Percentiles rank a stretch among this genome's conserved stretches.
phyloP scores from a whole-genome alignment of 2,113 vertebrate species.

The Xiphophorus maculatus region DNA sequence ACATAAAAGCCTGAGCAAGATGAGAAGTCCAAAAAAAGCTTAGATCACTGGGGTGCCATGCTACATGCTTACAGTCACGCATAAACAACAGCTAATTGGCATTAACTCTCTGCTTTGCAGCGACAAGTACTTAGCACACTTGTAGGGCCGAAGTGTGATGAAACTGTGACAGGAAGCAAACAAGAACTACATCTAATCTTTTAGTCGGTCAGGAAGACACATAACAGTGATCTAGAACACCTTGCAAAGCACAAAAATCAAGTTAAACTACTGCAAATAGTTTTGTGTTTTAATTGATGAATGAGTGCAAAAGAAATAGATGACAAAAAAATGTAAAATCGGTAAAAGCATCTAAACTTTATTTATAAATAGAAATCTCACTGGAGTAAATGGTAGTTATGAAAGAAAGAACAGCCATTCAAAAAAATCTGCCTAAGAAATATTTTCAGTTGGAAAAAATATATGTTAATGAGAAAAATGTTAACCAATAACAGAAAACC shows the following conservation, averaged over 20 bases:
- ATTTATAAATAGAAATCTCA: too few relatives aligned
- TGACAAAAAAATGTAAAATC: neutral
- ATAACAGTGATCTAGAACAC: slow-evolving; percentile 15
- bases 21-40: slow-evolving; percentile 48
- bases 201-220: slow-evolving; percentile 38
- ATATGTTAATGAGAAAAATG: too few relatives aligned
- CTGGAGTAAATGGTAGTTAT: too few relatives aligned
- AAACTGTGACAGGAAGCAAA: slow-evolving; percentile 54
- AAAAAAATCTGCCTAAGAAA: too few relatives aligned
- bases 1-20: slow-evolving; percentile 38
- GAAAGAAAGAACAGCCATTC: too few relatives aligned
- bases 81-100: slow-evolving; percentile 48
- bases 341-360: neutral
- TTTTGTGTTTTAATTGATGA: neutral
- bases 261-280: neutral
- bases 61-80: slow-evolving; percentile 32
- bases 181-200: slow-evolving; percentile 39
- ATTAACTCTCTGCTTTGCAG: slow-evolving; percentile 51
- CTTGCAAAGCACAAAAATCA: neutral
- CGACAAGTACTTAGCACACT: slow-evolving; percentile 50
- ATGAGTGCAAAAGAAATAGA: neutral
- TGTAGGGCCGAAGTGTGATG: slow-evolving; percentile 4
- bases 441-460: too few relatives aligned
- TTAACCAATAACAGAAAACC: too few relatives aligned
- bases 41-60: slow-evolving; percentile 38